Conservation (phyloP, 2,888 invertebrate species). For the Andrena fulva region DNA sequence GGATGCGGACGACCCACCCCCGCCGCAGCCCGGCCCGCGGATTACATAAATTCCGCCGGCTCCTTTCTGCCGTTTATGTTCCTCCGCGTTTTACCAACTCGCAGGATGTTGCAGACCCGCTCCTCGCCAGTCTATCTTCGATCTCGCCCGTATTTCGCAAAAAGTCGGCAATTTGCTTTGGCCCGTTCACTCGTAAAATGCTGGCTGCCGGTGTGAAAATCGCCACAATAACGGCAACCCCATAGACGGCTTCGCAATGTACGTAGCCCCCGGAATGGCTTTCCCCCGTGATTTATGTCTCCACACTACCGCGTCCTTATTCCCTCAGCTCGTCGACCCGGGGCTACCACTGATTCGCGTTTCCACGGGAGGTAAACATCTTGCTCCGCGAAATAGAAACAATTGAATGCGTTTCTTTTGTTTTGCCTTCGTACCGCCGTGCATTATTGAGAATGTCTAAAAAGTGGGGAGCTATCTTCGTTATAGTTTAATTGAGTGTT, state of each 20-base stretch:
- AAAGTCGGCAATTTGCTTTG: slow-evolving; percentile 55
- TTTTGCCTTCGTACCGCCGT: background rate
- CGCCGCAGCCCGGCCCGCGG: background rate
- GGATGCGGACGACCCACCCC: background rate
- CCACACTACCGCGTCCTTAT: slow-evolving; percentile 53
- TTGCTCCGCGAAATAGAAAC: slow-evolving; percentile 9
- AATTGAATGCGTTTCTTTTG: background rate
- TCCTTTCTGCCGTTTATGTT: slow-evolving; percentile 6
- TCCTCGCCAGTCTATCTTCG: slow-evolving; percentile 31
- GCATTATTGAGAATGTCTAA: background rate
- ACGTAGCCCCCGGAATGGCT: slow-evolving; percentile 49
- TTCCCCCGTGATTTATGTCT: slow-evolving; percentile 58
- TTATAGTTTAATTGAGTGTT: background rate
- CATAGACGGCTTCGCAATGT: slow-evolving; percentile 29
- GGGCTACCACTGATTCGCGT: slow-evolving; percentile 25
- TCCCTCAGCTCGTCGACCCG: slow-evolving; percentile 52
- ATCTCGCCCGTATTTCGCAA: slow-evolving; percentile 40
- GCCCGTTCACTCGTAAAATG: slow-evolving; percentile 50
- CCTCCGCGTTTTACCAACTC: slow-evolving; percentile 22
- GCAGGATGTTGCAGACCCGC: slow-evolving; percentile 10
- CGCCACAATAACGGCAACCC: slow-evolving; percentile 62
- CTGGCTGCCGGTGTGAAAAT: slow-evolving; percentile 50
- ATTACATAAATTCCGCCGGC: slow-evolving; percentile 37
- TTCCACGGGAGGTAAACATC: slow-evolving; percentile 32
- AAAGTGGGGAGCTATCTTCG: background rate